Evolutionary conservation across 2,797 vertebrate genomes (phyloP), one percentile per base, ranked within the genome.

Genomic region (Lepus townsendii): DNA sequence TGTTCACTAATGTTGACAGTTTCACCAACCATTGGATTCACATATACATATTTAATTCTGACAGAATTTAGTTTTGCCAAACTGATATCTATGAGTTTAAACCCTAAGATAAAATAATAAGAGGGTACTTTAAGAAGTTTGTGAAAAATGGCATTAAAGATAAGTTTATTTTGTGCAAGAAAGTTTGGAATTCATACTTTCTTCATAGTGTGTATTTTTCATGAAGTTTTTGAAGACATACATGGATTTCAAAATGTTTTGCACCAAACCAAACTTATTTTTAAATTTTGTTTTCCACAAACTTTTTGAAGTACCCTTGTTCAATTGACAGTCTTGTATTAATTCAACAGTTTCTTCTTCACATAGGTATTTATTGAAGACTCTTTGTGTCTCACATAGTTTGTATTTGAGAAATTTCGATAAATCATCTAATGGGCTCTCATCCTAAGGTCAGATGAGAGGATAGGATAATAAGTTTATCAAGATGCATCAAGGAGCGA

Each of bases 401-500:
- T 91, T 76, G n/a, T 52, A 66, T 38, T 22, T 73, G 32, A 66
- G 50, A 38, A 66, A 24, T 71, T 87, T n/a, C 24, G 16, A 19
- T 30, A 42, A 63, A 60, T 68, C 50, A 66, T 13, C 38, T 66
- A 77, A 42, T 19, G 24, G 22, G 5, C 73, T 38, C 7, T 42
- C 57, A 83, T 50, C 69, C 83, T 54, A 54, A 83, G 20, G 50
- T 0, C 6, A 68, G 24, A 73, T 68, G 17, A 87, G 27, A 14
- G n/a, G 60, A 47, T 32, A 47, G 3, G 32, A 62, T 57, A 16
- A 57, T 20, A 35, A 87, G 47, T 30, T 87, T 24, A 32, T 5
- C n/a, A 73, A 52, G 71, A 52, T 83, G 72, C 47, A 87, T 42
- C 27, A 75, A 62, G 72, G 84, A 91, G 52, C 20, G 42, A 90